Evolutionary conservation across 2,888 invertebrate species (phyloP).

Genomic region (Limenitis camilla): DNA sequence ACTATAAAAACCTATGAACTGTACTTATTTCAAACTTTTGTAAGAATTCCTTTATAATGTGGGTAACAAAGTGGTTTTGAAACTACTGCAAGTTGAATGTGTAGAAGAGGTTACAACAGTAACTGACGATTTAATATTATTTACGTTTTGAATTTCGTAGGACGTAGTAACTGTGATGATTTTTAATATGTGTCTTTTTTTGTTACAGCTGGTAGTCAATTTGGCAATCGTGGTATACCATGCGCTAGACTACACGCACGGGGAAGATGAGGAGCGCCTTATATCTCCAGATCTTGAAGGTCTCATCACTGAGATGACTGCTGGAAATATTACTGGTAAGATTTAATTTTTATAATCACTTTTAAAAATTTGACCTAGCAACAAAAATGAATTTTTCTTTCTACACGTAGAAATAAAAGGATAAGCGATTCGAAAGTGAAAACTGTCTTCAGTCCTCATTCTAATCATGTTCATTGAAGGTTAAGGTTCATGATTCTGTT

Average conservation of each 20-base stretch:
- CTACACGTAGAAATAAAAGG: neutral
- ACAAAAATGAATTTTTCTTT: too few species aligned
- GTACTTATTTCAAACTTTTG: neutral
- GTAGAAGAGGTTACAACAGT: too few species aligned
- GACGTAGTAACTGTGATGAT: too few species aligned
- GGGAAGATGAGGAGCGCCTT: conserved; percentile 88
- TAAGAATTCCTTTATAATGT: too few species aligned
- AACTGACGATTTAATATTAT: too few species aligned
- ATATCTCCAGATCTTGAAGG: conserved; percentile 89
- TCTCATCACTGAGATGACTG: conserved; percentile 90
- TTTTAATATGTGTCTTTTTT: conserved; percentile 13
- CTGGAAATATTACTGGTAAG: conserved; percentile 73
- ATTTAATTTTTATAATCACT: neutral
- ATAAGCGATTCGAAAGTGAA: conserved; percentile 2
- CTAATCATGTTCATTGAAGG: conserved; percentile 4
- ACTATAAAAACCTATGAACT: neutral
- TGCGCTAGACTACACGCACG: conserved; percentile 91
- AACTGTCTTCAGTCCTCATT: neutral
- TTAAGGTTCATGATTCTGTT: conserved; percentile 14
- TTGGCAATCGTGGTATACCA: conserved; percentile 90
- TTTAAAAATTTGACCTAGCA: neutral
- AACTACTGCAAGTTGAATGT: too few species aligned
- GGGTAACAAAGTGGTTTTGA: too few species aligned
- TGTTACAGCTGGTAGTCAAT: conserved; percentile 83
- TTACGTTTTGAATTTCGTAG: too few species aligned